phyloP scores from a whole-genome alignment of 2,113 vertebrate genomes.

The Cepphus grylle region DNA sequence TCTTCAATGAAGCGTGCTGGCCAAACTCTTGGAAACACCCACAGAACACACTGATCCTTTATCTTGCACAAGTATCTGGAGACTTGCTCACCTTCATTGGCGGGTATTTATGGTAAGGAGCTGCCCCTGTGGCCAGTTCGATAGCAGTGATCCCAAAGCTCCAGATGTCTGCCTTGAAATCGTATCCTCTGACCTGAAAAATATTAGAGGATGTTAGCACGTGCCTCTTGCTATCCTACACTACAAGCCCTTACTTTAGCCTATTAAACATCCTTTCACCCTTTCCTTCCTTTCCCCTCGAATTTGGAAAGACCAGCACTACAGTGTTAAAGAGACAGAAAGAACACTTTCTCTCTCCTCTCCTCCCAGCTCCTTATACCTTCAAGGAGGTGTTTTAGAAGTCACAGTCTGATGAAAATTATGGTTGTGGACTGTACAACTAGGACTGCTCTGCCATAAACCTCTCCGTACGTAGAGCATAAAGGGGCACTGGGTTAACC shows the following conservation, averaged over 20 bases:
- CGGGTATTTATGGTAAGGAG: constrained; percentile 97
- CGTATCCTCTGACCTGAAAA: constrained; percentile 91
- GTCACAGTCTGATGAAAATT: neutral
- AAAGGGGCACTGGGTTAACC: neutral
- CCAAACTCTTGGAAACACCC: neutral
- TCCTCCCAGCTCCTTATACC: neutral
- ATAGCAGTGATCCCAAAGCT: constrained; percentile 99
- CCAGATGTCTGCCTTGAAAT: constrained; percentile 99
- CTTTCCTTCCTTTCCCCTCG: neutral
- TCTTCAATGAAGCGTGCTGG: neutral
- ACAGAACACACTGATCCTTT: neutral
- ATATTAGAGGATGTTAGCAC: neutral
- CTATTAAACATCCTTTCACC: neutral
- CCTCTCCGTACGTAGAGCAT: neutral
- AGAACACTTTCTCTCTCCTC: neutral
- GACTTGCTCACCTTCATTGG: constrained; percentile 89
- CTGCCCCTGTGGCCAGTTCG: constrained; percentile 93
- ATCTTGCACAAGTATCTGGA: neutral
- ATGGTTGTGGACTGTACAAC: neutral
- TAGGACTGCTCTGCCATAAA: neutral
- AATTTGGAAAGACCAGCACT: neutral
- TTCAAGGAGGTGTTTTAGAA: neutral
- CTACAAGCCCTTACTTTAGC: neutral
- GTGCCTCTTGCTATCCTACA: neutral
- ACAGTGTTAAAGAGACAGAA: neutral